Conservation (phyloP, 2,888 invertebrate genomes). For the Lochmaea crataegi region DNA sequence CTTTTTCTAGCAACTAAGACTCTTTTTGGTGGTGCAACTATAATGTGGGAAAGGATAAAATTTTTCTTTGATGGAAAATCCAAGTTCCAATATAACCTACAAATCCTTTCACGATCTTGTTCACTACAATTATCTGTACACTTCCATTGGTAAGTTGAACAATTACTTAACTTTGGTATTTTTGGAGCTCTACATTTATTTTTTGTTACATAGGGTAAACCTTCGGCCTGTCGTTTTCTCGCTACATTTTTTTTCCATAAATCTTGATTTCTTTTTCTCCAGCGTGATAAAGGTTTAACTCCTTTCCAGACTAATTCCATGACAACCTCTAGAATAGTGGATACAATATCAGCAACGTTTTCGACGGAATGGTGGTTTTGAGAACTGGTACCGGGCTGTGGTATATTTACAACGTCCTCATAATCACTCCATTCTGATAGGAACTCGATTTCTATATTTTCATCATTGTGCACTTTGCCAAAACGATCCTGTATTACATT, state of each 20-base stretch:
- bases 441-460: neutral
- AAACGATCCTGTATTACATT: neutral
- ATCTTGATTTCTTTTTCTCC: neutral
- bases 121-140: neutral
- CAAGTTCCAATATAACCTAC: too few species aligned
- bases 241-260: neutral
- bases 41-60: neutral
- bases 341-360: slow-evolving; percentile 1
- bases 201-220: neutral
- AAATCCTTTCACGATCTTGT: neutral
- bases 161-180: neutral
- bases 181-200: neutral
- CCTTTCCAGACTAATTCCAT: neutral
- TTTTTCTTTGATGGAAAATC: neutral
- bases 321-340: neutral
- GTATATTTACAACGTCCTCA: too few species aligned
- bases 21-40: neutral
- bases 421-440: too few species aligned
- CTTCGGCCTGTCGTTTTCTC: neutral
- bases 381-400: too few species aligned
- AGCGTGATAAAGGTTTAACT: neutral
- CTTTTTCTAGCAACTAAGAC: neutral
- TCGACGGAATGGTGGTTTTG: too few species aligned
- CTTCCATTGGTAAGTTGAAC: neutral
- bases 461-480: neutral